phyloP scores from a whole-genome alignment of 2,113 vertebrate genomes.

The Meleagris gallopavo region DNA sequence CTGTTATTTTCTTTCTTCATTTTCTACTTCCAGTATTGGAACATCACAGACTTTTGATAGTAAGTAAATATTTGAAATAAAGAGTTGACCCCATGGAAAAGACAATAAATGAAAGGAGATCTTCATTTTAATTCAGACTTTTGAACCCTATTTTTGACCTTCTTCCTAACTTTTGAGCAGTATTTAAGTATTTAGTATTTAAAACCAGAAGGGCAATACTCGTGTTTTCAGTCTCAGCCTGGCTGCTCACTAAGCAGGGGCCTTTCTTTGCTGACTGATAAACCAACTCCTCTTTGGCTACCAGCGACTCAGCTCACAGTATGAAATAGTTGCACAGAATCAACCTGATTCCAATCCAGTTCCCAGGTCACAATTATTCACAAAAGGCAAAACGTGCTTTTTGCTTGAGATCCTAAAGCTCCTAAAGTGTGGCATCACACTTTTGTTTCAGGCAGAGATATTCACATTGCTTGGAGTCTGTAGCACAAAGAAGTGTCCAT shows the following conservation, averaged over 20 bases:
- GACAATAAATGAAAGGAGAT: neutral
- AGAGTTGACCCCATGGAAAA: neutral
- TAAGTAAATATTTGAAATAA: neutral
- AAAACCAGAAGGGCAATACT: neutral
- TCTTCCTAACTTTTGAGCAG: neutral
- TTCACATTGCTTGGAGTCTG: neutral
- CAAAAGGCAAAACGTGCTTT: neutral
- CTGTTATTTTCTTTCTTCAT: neutral
- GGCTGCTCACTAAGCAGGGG: accelerated
- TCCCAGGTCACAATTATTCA: neutral
- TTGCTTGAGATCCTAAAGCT: neutral
- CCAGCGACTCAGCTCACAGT: neutral
- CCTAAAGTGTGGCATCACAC: neutral
- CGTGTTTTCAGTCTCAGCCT: accelerated
- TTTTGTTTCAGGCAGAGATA: neutral
- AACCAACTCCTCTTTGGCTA: neutral
- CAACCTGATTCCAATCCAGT: neutral
- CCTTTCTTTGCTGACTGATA: neutral
- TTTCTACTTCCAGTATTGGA: neutral
- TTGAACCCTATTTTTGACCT: accelerated
- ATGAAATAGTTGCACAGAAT: neutral
- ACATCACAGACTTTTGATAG: neutral
- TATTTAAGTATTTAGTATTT: neutral
- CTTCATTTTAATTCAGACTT: neutral
- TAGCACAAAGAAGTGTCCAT: neutral